Conservation (phyloP, 2,888 invertebrate species). For the Mythimna ferrago region DNA sequence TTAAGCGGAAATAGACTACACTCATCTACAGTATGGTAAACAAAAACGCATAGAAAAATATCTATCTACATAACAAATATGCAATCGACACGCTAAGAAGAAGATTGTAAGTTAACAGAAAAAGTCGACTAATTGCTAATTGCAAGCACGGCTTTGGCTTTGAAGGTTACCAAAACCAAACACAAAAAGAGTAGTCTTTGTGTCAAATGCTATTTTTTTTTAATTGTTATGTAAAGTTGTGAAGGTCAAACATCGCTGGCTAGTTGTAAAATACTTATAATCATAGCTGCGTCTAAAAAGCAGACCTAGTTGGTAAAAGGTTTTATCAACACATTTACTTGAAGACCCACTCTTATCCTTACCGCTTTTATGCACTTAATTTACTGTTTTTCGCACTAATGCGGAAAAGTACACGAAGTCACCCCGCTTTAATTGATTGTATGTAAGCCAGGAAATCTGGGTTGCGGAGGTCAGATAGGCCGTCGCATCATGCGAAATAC, state of each 20-base stretch:
- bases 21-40: slow-evolving; percentile 26
- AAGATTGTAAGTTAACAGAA: neutral
- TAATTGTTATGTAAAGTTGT: neutral
- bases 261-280: neutral
- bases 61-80: neutral
- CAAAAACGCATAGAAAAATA: slow-evolving; percentile 18
- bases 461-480: too few species aligned
- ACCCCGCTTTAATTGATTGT: too few species aligned
- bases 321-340: neutral
- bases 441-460: too few species aligned
- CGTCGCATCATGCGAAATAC: too few species aligned
- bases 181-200: neutral
- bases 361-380: too few species aligned
- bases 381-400: too few species aligned
- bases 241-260: neutral
- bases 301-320: neutral
- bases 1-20: slow-evolving; percentile 11
- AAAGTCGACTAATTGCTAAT: slow-evolving; percentile 10
- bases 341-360: too few species aligned
- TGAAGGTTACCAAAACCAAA: slow-evolving; percentile 17
- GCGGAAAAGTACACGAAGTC: too few species aligned
- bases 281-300: neutral
- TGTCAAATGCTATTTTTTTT: slow-evolving; percentile 4
- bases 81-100: too few species aligned
- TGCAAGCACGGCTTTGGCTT: slow-evolving; percentile 19